These are phyloP conservation scores for Raillietiella orientalis DNA, from an alignment of 2,888 invertebrate genomes.

Conservation along the genomic window DNA sequence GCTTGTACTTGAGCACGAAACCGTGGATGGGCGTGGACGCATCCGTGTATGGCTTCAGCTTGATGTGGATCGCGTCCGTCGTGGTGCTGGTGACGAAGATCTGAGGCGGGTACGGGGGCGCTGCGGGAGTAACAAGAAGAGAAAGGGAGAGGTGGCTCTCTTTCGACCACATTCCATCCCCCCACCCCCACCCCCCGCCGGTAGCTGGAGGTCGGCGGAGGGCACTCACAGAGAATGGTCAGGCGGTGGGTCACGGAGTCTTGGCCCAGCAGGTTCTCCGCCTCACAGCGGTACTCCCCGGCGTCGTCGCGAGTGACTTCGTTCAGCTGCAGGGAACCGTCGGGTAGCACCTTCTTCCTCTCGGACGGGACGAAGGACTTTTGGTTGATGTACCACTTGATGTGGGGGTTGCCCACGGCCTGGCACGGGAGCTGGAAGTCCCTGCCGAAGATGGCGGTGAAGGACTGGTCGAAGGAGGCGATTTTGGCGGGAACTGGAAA, in stretches of 20 bases:
- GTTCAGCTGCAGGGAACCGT: constrained; percentile 65
- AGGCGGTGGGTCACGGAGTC: constrained; percentile 69
- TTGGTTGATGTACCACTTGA: constrained; percentile 45
- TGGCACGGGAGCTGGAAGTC: constrained; percentile 67
- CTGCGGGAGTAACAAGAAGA: constrained; percentile 12
- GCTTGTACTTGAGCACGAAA: constrained; percentile 67
- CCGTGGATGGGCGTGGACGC: constrained; percentile 69
- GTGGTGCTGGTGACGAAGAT: constrained; percentile 37
- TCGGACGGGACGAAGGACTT: constrained; percentile 42
- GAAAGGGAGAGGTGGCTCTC: not conserved
- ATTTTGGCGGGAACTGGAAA: constrained; percentile 57
- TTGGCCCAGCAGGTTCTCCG: constrained; percentile 67
- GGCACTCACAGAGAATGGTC: constrained; percentile 38
- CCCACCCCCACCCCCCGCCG: too few species aligned
- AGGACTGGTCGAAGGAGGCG: constrained; percentile 75
- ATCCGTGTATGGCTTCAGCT: constrained; percentile 32
- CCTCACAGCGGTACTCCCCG: constrained; percentile 74
- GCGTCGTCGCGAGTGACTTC: constrained; percentile 64
- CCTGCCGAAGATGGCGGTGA: constrained; percentile 26
- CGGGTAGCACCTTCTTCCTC: constrained; percentile 46
- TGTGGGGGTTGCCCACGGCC: constrained; percentile 65
- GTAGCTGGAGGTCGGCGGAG: too few species aligned
- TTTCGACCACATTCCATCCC: not conserved
- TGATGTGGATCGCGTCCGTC: constrained; percentile 35
- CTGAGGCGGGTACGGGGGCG: constrained; percentile 41